phyloP scores from a whole-genome alignment of 1,140 invertebrate genomes.

The Acromyrmex charruanus region DNA sequence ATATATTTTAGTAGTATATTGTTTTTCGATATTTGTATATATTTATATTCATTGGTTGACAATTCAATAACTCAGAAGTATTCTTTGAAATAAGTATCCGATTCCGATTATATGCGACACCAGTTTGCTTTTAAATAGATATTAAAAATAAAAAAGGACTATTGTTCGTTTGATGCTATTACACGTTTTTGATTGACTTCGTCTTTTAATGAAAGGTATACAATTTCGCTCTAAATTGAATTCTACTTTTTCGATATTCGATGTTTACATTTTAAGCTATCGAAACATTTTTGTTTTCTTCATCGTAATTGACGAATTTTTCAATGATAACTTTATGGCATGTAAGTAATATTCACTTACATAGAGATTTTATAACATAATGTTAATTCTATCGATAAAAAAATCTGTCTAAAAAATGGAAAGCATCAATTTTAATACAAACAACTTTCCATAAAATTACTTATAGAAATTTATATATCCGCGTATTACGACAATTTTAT shows the following conservation, averaged over 20 bases:
- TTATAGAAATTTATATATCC: not conserved
- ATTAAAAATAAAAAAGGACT: not conserved
- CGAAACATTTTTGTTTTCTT: not conserved
- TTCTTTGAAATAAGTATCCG: not conserved
- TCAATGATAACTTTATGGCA: not conserved
- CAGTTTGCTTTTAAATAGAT: not conserved
- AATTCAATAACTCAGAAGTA: not conserved
- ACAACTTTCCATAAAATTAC: not conserved
- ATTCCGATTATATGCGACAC: not conserved
- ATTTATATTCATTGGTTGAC: not conserved
- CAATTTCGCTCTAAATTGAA: not conserved
- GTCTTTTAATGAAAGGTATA: slow-evolving; percentile 2
- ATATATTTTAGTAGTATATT: too few species aligned
- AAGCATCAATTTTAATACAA: not conserved
- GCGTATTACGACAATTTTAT: too few species aligned
- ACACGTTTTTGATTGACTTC: not conserved
- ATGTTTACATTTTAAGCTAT: not conserved
- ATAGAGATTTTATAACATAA: not conserved
- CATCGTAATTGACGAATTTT: not conserved
- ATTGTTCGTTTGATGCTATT: not conserved
- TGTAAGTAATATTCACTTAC: slow-evolving; percentile 9
- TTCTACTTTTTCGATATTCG: slow-evolving; percentile 4
- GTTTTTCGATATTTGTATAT: too few species aligned
- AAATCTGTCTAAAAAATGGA: not conserved
- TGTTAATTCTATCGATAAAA: slow-evolving; percentile 2